Percentiles rank a stretch among this genome's conserved stretches.
Conservation (phyloP, 2,797 vertebrate genomes). For the Craterocephalus amniculus region DNA sequence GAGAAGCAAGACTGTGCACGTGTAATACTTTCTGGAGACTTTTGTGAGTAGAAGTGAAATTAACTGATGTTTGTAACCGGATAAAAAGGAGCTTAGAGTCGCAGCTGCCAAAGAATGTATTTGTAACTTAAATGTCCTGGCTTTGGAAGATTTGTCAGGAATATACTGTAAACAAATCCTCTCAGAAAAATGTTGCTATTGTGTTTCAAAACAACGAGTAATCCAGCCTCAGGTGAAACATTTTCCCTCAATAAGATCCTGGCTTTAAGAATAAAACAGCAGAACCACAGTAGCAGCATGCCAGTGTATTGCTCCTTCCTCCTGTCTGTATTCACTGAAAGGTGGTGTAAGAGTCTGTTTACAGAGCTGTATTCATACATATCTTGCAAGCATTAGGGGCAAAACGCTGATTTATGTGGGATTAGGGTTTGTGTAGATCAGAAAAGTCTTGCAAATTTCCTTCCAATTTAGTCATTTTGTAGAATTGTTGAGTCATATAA, state of each 20-base stretch:
- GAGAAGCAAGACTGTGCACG: no score
- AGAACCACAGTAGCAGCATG: neutral
- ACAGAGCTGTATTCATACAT: neutral
- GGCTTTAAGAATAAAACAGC: neutral
- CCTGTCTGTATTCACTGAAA: no score
- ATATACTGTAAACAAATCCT: constrained; percentile 49
- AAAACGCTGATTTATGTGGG: neutral
- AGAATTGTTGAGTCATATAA: no score
- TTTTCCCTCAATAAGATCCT: neutral
- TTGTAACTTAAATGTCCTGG: constrained; percentile 68
- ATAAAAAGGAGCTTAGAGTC: constrained; percentile 74
- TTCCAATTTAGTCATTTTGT: no score
- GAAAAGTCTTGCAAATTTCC: neutral
- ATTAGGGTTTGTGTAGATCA: neutral
- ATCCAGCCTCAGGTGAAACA: neutral
- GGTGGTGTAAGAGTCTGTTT: neutral
- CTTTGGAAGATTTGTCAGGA: constrained; percentile 47
- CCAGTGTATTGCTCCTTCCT: neutral
- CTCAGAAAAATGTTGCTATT: constrained; percentile 35
- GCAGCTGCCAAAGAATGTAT: constrained; percentile 73
- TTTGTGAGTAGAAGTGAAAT: constrained; percentile 22
- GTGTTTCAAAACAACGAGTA: constrained; percentile 17
- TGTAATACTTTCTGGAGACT: neutral
- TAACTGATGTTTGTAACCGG: constrained; percentile 34
- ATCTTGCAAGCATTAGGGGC: neutral